phyloP scores from a whole-genome alignment of 2,888 invertebrate genomes.

The Tridacna gigas region DNA sequence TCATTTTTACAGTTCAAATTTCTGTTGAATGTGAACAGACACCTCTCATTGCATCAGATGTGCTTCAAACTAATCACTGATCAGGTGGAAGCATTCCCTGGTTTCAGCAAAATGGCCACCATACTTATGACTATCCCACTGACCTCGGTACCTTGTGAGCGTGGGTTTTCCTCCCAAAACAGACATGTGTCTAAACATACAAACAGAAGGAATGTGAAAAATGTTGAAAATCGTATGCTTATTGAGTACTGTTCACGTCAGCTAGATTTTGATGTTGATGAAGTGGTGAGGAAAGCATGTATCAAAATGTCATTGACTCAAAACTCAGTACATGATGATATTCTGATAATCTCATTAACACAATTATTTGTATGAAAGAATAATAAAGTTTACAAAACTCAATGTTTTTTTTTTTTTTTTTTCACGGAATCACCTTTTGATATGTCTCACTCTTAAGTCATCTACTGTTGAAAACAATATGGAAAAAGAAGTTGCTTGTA shows the following conservation, averaged over 20 bases:
- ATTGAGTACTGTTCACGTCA: constrained; percentile 27
- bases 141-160: constrained; percentile 51
- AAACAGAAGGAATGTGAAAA: constrained; percentile 19
- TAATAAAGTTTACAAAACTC: too few relatives aligned
- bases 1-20: constrained; percentile 38
- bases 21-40: constrained; percentile 47
- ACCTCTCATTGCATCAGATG: constrained; percentile 13
- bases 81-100: constrained; percentile 32
- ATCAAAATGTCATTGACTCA: not conserved
- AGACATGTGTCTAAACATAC: constrained; percentile 14
- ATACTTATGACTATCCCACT: constrained; percentile 41
- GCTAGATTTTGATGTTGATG: constrained; percentile 9
- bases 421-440: too few relatives aligned
- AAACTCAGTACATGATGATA: too few relatives aligned
- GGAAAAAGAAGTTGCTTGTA: not conserved
- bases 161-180: constrained; percentile 47
- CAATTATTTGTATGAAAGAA: too few relatives aligned
- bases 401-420: too few relatives aligned
- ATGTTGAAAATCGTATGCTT: constrained; percentile 40
- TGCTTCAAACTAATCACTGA: constrained; percentile 5
- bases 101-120: constrained; percentile 34
- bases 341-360: too few relatives aligned
- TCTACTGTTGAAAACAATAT: not conserved
- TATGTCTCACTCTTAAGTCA: too few relatives aligned
- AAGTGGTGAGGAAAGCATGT: constrained; percentile 9